These are phyloP conservation scores for Tiaroga cobitis DNA, from an alignment of 2,797 vertebrate species.

Conservation along the genomic window DNA sequence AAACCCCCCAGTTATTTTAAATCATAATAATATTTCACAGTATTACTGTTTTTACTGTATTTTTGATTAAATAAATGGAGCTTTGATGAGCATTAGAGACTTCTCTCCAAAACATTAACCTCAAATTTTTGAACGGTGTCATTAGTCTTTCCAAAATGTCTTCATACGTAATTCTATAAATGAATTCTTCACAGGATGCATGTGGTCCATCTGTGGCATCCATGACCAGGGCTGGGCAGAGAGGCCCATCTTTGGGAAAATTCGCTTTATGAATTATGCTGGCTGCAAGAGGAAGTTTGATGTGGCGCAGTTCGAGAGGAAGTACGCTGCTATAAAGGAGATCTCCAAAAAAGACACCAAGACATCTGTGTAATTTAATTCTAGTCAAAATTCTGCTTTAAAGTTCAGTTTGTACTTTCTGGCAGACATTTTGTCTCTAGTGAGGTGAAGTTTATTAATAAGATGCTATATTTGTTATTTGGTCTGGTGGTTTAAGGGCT, in stretches of 20 bases:
- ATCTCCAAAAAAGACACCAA: constrained; percentile 11
- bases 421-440: not conserved
- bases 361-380: not conserved
- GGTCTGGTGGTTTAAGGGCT: not conserved
- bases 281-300: constrained; percentile 91
- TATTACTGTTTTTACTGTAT: not conserved
- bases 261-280: constrained; percentile 92
- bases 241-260: constrained; percentile 85
- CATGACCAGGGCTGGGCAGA: constrained; percentile 90
- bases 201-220: constrained; percentile 91
- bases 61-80: not conserved
- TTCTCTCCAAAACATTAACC: not conserved
- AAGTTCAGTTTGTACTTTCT: not conserved
- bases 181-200: constrained; percentile 78
- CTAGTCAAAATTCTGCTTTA: not conserved
- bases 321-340: constrained; percentile 69
- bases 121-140: not conserved
- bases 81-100: not conserved
- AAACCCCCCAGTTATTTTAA: not conserved
- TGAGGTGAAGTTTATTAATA: not conserved
- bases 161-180: not conserved
- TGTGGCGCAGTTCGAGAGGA: constrained; percentile 80
- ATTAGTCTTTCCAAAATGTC: not conserved
- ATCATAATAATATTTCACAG: not conserved
- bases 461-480: not conserved